Percentiles rank a stretch among this genome's conserved stretches.
These are phyloP conservation scores for Myiozetetes cayanensis DNA, from an alignment of 2,113 vertebrate genomes.

Conservation along the genomic window DNA sequence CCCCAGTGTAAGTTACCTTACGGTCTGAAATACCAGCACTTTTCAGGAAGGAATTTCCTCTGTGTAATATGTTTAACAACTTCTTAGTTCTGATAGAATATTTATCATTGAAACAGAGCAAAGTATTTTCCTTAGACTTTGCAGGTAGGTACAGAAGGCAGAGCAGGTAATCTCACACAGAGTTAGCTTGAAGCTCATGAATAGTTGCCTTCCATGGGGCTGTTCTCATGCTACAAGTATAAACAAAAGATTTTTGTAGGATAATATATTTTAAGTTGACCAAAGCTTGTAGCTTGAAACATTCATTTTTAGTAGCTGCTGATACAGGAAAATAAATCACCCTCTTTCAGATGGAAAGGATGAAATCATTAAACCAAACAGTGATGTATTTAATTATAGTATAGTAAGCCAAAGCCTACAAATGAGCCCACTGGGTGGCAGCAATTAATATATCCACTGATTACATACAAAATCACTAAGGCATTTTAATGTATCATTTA, in stretches of 20 bases:
- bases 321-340: constrained; percentile 9
- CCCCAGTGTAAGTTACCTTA: background rate
- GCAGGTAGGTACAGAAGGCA: background rate
- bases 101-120: background rate
- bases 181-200: background rate
- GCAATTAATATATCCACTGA: constrained; percentile 28
- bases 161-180: background rate
- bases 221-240: background rate
- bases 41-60: background rate
- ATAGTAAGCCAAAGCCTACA: constrained; percentile 16
- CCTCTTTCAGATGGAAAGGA: background rate
- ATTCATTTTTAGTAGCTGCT: background rate
- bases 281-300: background rate
- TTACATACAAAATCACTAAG: background rate
- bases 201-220: background rate
- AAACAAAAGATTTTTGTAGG: background rate
- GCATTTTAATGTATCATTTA: background rate
- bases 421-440: constrained; percentile 1
- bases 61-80: background rate
- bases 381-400: background rate
- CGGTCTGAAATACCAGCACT: background rate
- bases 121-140: background rate
- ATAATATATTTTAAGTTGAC: background rate
- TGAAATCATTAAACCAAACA: constrained; percentile 38
- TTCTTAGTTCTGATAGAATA: background rate